Base-by-base conservation (phyloP, 2,888 invertebrate genomes). In the Orthosia gracilis region DNA sequence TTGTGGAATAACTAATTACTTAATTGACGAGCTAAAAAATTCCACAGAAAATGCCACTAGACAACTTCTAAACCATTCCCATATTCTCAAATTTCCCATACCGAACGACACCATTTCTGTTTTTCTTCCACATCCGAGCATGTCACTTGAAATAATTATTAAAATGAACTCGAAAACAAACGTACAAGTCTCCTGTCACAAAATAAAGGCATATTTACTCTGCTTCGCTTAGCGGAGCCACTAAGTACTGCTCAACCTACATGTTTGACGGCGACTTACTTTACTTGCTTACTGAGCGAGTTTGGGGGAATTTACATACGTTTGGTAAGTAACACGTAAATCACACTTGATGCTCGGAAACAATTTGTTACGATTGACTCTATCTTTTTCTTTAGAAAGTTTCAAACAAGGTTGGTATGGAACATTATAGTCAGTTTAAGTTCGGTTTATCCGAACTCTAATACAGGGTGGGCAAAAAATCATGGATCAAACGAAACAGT, bases 241-340 rank as follows among this genome's bases (percentile, higher is more conserved):
- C 78, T 86, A 85, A 85, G 83, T 86, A 84, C 73, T 64, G 65
- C 58, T 76, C 85, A 72, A 72, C 81, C 87, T 83, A 86, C 79
- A 76, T 87, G 83, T 78, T 78, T 79, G 83, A 63, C 74, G 69
- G 73, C 65, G 80, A 40, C 40, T 40, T 40, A 40, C 73, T 79
- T 86, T 76, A 83, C 87, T 72, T 66, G 52, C 80, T 82, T 61
- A 81, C 26, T 58, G 67, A 69, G 62, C 64, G 40, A 69, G 69
- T 75, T 70, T 21, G 65, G 68, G 21, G 23, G 64, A 85, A 77
- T 83, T 85, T 75, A 80, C 86, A 83, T 84, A 64, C 57, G 55
- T 71, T 83, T 58, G 58, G 62, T 69, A 71, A 77, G 83, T 80
- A 75, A 72, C 62, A 67, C 18, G 69, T 75, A 71, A 65, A 73